These are phyloP conservation scores for Stenotaenia linearis DNA, from an alignment of 2,888 invertebrate species.

Conservation along the genomic window DNA sequence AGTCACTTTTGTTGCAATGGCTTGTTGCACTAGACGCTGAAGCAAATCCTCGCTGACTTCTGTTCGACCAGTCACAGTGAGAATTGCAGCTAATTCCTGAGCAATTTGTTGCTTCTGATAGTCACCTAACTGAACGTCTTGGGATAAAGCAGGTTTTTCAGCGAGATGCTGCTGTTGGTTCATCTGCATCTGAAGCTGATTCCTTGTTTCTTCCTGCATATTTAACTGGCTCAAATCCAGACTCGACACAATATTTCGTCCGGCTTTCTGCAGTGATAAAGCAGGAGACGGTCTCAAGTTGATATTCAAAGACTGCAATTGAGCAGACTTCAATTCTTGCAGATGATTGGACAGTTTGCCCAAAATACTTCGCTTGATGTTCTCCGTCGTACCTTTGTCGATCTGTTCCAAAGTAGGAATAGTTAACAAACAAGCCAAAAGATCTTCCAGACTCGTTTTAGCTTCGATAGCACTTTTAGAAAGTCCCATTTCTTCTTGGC, in stretches of 20 bases:
- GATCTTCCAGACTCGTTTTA: background rate
- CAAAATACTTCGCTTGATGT: background rate
- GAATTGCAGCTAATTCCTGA: constrained; percentile 24
- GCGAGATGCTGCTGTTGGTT: background rate
- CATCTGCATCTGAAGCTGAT: constrained; percentile 3
- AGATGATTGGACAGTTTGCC: background rate
- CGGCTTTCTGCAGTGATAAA: background rate
- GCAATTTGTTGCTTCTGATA: constrained; percentile 24
- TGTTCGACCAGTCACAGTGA: background rate
- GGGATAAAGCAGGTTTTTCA: background rate
- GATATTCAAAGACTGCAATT: background rate
- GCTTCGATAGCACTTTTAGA: background rate
- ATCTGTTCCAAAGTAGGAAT: background rate
- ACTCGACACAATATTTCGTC: background rate
- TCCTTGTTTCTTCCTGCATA: background rate
- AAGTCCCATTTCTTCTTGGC: background rate
- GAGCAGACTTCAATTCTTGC: background rate
- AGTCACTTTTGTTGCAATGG: constrained; percentile 14
- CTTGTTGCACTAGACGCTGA: constrained; percentile 28
- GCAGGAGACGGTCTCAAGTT: background rate
- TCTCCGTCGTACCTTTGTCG: background rate
- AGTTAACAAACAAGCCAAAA: background rate
- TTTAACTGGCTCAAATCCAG: background rate
- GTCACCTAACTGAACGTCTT: background rate
- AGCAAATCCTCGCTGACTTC: constrained; percentile 28